Evolutionary conservation across 2,797 vertebrate species (phyloP).

Genomic region (Tinamus major): DNA sequence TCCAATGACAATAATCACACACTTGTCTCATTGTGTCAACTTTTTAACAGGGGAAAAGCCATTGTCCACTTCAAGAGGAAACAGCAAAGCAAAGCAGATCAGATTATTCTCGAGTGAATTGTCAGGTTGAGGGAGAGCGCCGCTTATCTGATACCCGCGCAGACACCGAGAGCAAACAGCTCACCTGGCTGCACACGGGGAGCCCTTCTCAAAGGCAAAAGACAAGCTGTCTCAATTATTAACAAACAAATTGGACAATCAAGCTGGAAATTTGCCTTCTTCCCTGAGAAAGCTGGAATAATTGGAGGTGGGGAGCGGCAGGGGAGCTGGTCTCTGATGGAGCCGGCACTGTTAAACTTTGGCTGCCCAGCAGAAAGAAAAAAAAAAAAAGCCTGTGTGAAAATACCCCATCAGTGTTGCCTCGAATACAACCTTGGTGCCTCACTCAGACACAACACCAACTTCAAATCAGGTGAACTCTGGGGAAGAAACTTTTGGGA

Average conservation of each 20-base stretch:
- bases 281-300: not conserved
- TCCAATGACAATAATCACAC: slow-evolving; percentile 77
- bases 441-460: slow-evolving; percentile 32
- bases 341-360: not conserved
- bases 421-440: slow-evolving; percentile 34
- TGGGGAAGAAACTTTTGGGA: not conserved
- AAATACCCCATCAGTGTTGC: not conserved
- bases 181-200: slow-evolving; percentile 51
- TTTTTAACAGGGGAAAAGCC: slow-evolving; percentile 70
- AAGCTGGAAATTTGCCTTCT: slow-evolving; percentile 31
- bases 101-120: slow-evolving; percentile 74
- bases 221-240: slow-evolving; percentile 68
- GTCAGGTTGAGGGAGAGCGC: slow-evolving; percentile 65
- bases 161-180: slow-evolving; percentile 51
- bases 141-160: slow-evolving; percentile 42
- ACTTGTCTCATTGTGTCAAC: slow-evolving; percentile 75
- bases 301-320: too few relatives aligned
- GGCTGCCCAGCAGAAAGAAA: not conserved
- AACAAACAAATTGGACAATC: slow-evolving; percentile 58
- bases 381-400: not conserved
- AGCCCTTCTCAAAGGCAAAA: slow-evolving; percentile 46
- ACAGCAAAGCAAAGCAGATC: slow-evolving; percentile 70
- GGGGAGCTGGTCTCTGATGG: not conserved
- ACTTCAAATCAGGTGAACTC: not conserved
- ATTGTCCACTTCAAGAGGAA: slow-evolving; percentile 75